These are phyloP conservation scores for Crotalus viridis DNA, from an alignment of 2,113 vertebrate species.

Conservation along the genomic window DNA sequence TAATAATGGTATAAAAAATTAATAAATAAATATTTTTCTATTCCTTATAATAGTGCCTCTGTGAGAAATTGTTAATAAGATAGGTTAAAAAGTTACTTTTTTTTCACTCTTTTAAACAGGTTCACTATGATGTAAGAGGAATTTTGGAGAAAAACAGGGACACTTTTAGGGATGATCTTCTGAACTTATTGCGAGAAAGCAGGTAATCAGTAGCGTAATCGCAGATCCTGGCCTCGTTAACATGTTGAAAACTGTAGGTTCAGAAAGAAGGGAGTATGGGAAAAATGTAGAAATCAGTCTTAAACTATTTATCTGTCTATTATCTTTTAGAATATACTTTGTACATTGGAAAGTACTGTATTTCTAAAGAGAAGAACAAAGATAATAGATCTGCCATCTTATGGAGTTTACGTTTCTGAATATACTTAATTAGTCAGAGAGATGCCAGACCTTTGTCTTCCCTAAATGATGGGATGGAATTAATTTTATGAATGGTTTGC, in stretches of 20 bases:
- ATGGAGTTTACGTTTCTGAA: neutral
- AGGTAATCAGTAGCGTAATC: slow-evolving; percentile 66
- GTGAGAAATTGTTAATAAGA: slow-evolving; percentile 33
- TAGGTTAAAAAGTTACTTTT: slow-evolving; percentile 1
- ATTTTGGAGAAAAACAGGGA: slow-evolving; percentile 96
- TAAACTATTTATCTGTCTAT: neutral
- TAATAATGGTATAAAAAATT: neutral
- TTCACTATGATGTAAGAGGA: slow-evolving; percentile 93
- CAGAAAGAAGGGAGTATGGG: neutral
- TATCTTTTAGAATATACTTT: accelerated
- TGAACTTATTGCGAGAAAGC: slow-evolving; percentile 92
- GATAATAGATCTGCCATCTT: accelerated
- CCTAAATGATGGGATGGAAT: neutral
- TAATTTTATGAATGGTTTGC: neutral
- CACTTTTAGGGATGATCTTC: slow-evolving; percentile 92
- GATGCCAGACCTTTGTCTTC: neutral
- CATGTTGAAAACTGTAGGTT: neutral
- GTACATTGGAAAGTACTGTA: neutral
- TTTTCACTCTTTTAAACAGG: slow-evolving; percentile 71
- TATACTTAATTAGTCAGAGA: neutral
- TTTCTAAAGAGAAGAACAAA: neutral
- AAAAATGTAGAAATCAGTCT: neutral
- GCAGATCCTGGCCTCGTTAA: neutral
- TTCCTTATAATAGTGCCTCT: neutral
- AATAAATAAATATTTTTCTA: slow-evolving; percentile 10